These are phyloP conservation scores for Drosophila repleta DNA, from an alignment of 1,140 invertebrate genomes.

Conservation along the genomic window DNA sequence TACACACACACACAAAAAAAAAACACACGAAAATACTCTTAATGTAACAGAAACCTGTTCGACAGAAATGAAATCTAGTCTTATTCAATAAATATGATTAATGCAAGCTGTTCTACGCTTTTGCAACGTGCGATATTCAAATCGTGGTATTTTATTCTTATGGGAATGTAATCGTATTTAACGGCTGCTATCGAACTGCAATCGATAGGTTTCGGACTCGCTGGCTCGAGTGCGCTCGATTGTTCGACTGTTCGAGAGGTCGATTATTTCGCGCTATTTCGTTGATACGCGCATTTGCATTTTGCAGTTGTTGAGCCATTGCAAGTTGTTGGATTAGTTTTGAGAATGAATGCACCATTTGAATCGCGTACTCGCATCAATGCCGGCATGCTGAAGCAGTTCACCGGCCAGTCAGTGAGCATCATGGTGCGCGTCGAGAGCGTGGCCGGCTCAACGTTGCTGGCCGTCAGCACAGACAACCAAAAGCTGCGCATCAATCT, in stretches of 20 bases:
- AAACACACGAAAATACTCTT: too few relatives aligned
- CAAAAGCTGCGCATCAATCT: slow-evolving; percentile 67
- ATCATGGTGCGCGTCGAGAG: slow-evolving; percentile 73
- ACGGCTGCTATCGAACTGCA: neutral
- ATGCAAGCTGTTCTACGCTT: too few relatives aligned
- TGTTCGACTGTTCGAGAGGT: too few relatives aligned
- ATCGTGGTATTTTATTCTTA: too few relatives aligned
- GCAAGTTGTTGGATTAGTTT: neutral
- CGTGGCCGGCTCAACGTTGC: slow-evolving; percentile 60
- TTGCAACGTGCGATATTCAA: too few relatives aligned
- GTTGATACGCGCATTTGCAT: neutral
- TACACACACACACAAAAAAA: too few relatives aligned
- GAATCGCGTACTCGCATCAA: slow-evolving; percentile 69
- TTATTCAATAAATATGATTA: too few relatives aligned
- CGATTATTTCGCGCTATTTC: slow-evolving; percentile 23
- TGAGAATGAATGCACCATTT: slow-evolving; percentile 39
- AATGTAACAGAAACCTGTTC: too few relatives aligned
- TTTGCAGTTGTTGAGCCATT: neutral
- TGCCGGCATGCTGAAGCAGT: slow-evolving; percentile 70
- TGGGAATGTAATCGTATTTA: too few relatives aligned
- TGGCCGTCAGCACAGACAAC: slow-evolving; percentile 65
- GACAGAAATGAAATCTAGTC: too few relatives aligned
- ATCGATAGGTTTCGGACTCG: too few relatives aligned
- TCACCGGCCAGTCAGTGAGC: slow-evolving; percentile 64
- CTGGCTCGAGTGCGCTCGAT: too few relatives aligned